Evolutionary conservation across 1,140 invertebrate genomes (phyloP).

Genomic region (Holcopasites calliopsidis): DNA sequence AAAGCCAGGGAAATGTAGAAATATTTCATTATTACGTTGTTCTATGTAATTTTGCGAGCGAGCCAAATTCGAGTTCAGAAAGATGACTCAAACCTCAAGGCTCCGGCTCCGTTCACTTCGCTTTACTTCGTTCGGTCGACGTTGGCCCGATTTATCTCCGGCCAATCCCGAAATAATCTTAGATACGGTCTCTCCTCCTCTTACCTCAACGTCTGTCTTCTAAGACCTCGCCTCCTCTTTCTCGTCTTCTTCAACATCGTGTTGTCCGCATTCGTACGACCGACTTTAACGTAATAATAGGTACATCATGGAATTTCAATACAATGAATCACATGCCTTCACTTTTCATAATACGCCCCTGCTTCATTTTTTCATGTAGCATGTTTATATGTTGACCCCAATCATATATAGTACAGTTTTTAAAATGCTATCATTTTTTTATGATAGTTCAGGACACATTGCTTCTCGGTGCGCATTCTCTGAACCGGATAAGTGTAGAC

Average conservation of each 20-base stretch:
- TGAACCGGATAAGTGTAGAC: too few relatives aligned
- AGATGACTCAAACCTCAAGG: conserved; percentile 72
- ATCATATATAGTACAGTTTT: too few relatives aligned
- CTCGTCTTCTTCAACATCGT: conserved; percentile 21
- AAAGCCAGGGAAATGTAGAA: background rate
- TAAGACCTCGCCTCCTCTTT: conserved; percentile 19
- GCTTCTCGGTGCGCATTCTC: too few relatives aligned
- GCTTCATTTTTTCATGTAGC: background rate
- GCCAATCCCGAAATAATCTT: conserved; percentile 72
- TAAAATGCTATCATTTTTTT: too few relatives aligned
- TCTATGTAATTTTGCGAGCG: conserved; percentile 51
- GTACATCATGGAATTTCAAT: conserved; percentile 10
- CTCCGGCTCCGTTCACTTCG: conserved; percentile 52
- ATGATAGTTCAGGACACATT: too few relatives aligned
- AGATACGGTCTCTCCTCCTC: conserved; percentile 67
- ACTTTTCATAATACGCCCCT: background rate
- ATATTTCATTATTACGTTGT: conserved; percentile 49
- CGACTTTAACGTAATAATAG: conserved; percentile 32
- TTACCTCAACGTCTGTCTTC: conserved; percentile 44
- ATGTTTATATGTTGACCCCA: too few relatives aligned
- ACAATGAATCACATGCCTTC: conserved; percentile 3
- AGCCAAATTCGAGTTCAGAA: conserved; percentile 43
- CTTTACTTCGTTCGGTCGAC: conserved; percentile 55
- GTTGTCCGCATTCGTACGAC: conserved; percentile 39
- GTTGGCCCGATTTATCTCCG: conserved; percentile 74